A percentile compares a stretch with the other conserved stretches of the same genome.
These are phyloP conservation scores for Herpailurus yagouaroundi DNA, from an alignment of 2,113 vertebrate genomes.

Conservation along the genomic window DNA sequence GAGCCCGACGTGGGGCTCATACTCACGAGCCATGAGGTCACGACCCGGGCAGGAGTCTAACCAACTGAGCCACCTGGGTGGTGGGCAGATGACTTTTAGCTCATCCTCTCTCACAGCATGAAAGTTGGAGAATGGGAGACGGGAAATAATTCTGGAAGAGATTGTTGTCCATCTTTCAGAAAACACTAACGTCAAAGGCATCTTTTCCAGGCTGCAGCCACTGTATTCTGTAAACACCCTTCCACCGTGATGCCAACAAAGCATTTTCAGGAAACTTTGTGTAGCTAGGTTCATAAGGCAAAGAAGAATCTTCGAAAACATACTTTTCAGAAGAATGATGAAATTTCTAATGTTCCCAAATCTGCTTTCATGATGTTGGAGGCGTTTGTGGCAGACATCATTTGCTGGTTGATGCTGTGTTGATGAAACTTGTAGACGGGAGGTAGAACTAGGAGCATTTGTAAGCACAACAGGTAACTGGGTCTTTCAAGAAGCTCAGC, in stretches of 20 bases:
- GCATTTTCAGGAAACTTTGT: background rate
- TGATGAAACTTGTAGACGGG: background rate
- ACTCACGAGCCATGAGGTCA: no score
- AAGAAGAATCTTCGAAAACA: background rate
- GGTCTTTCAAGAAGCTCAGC: background rate
- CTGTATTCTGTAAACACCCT: background rate
- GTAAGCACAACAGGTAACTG: background rate
- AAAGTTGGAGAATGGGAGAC: background rate
- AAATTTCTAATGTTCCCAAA: background rate
- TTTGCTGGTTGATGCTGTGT: background rate
- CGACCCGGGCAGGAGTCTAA: no score
- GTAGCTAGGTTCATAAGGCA: background rate
- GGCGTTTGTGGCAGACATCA: background rate
- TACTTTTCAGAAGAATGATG: background rate
- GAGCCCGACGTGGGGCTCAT: no score
- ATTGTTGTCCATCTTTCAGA: background rate
- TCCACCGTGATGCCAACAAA: background rate
- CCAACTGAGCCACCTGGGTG: no score
- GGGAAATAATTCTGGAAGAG: background rate
- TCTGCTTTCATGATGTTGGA: background rate
- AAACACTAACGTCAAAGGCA: background rate
- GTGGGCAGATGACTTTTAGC: background rate
- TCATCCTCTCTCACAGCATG: background rate
- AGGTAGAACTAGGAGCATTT: background rate
- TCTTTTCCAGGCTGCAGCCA: background rate